Base-by-base conservation (phyloP, 2,113 vertebrate genomes). In the Riparia riparia region DNA sequence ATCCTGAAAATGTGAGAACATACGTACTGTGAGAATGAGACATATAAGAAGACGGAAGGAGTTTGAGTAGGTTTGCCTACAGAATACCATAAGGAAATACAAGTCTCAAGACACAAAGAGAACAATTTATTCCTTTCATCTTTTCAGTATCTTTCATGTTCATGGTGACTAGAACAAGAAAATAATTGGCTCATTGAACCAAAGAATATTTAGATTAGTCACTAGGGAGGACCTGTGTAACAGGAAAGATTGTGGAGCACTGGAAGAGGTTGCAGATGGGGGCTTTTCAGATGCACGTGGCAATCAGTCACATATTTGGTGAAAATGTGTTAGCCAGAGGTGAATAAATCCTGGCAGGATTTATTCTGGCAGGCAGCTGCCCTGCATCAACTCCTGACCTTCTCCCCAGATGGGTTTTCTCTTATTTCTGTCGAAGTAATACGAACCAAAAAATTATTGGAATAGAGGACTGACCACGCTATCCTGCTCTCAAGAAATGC, bases 171-270 rank as follows among this genome's bases (percentile, higher is more conserved):
- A 58, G 76, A 90, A 73, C 44, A 94, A 89, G 71, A 81, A 92
- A 83, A 72, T 50, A 91, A 92, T 69, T 50, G 45, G 50, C 17
- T 86, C 86, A 70, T n/a, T 77, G 92, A 81, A 45, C 63, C 25
- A 39, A 73, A 81, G 80, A 57, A 49, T 54, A n/a, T 81, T 95
- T 73, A 57, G 54, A 65, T 94, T 90, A 88, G 50, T 89, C 83
- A 61, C 69, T 54, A 42, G 47, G 68, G 54, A 89, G 31, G 66
- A 88, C 32, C n/a, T 0, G 0, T 54, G 29, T 73, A 73, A 31
- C 54, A 93, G 68, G 13, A 81, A 78, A 49, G 72, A 73, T 78
- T 73, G 32, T 70, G 77, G 25, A 70, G 25, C 31, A 17, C 31
- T 49, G 37, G 37, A 60, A 77, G 79, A 65, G 26, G 15, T 58